These are phyloP conservation scores for Quadriops clusia DNA, from an alignment of 2,888 invertebrate species.

Conservation along the genomic window DNA sequence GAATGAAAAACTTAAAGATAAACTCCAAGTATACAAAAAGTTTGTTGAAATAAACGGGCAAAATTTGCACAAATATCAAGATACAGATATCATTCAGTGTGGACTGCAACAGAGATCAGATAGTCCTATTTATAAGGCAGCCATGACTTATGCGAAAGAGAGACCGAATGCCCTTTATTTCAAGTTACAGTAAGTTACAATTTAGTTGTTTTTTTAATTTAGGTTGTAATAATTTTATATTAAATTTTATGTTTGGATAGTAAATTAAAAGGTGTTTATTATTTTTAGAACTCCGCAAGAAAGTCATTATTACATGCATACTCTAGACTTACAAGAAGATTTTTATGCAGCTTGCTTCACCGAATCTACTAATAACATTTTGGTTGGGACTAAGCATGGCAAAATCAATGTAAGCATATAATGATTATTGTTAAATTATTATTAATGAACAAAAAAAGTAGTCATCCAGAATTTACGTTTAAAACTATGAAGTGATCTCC, in stretches of 20 bases:
- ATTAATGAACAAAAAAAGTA: no score
- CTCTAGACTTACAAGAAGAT: no score
- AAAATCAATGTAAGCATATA: conserved; percentile 33
- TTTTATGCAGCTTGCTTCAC: no score
- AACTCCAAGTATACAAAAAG: conserved; percentile 42
- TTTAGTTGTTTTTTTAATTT: no score
- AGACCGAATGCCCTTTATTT: conserved; percentile 46
- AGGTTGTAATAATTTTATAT: no score
- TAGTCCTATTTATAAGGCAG: conserved; percentile 46
- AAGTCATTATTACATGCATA: no score
- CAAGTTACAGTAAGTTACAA: conserved; percentile 43
- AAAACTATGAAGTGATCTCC: no score
- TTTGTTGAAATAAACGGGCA: conserved; percentile 52
- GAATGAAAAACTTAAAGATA: no score
- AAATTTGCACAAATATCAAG: conserved; percentile 47
- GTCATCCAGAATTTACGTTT: no score
- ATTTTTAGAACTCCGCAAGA: no score
- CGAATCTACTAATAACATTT: conserved; percentile 34
- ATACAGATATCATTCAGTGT: conserved; percentile 56
- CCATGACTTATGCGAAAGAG: conserved; percentile 40
- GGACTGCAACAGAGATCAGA: conserved; percentile 51
- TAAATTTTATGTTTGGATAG: no score
- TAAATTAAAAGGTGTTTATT: no score
- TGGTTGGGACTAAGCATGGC: conserved; percentile 40
- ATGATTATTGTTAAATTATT: conserved; percentile 2